These are phyloP conservation scores for Congeria kusceri DNA, from an alignment of 2,888 invertebrate species.

Conservation along the genomic window DNA sequence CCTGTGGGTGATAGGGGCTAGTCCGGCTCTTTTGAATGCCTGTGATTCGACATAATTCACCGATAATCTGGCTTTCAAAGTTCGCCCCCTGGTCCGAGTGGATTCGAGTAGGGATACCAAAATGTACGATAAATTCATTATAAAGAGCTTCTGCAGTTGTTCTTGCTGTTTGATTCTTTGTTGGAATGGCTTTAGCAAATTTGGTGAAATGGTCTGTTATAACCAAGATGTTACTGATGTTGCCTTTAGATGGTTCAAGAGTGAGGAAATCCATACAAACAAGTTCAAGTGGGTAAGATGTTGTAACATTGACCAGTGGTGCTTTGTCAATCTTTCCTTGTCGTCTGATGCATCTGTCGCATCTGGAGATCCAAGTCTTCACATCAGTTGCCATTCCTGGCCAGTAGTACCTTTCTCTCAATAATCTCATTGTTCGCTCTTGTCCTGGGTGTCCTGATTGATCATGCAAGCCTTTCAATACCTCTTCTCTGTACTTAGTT, in stretches of 20 bases:
- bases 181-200: background rate
- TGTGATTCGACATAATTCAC: background rate
- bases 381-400: too few relatives aligned
- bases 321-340: background rate
- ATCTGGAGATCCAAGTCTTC: too few relatives aligned
- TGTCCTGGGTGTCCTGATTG: too few relatives aligned
- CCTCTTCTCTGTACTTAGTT: too few relatives aligned
- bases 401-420: too few relatives aligned
- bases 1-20: slow-evolving; percentile 8
- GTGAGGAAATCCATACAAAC: background rate
- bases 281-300: slow-evolving; percentile 8
- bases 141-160: slow-evolving; percentile 6
- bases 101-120: background rate
- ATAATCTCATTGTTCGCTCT: too few relatives aligned
- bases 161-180: slow-evolving; percentile 10
- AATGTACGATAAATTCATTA: background rate
- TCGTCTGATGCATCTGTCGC: background rate
- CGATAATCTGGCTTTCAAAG: slow-evolving; percentile 11
- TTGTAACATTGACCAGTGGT: background rate
- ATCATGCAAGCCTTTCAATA: too few relatives aligned
- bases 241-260: background rate
- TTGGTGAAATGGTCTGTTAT: slow-evolving; percentile 1
- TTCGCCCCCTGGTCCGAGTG: slow-evolving; percentile 13
- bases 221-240: background rate
- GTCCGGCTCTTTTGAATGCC: background rate